Percentiles rank a stretch among this genome's conserved stretches.
Evolutionary conservation across 2,113 vertebrate genomes (phyloP).

Genomic region (Geococcyx californianus): DNA sequence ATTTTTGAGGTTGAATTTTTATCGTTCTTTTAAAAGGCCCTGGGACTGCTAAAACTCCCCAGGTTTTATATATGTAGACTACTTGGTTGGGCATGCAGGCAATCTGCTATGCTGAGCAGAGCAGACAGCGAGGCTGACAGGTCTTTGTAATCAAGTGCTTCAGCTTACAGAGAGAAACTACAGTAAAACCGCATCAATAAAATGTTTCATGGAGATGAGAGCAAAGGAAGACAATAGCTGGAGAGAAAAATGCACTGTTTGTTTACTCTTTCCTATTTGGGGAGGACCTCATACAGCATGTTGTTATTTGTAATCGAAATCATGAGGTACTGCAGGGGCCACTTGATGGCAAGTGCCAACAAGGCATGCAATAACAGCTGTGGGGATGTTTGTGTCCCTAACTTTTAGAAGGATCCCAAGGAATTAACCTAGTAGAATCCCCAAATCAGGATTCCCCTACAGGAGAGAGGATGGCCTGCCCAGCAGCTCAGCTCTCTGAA

Average conservation of each 20-base stretch:
- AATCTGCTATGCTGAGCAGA: not conserved
- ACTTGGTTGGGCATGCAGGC: not conserved
- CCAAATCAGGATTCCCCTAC: not conserved
- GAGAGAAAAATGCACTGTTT: not conserved
- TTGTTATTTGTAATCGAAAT: not conserved
- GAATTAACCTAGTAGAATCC: not conserved
- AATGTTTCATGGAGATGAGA: not conserved
- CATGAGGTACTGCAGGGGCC: not conserved
- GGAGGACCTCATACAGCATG: not conserved
- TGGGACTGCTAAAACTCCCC: not conserved
- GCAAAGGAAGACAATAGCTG: not conserved
- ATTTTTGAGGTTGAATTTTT: not conserved
- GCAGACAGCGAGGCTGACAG: not conserved
- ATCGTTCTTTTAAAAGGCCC: not conserved
- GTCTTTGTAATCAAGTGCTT: not conserved
- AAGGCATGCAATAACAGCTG: not conserved
- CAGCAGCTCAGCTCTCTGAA: not conserved
- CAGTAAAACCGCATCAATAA: not conserved
- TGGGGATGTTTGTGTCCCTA: not conserved
- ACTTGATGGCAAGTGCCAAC: not conserved
- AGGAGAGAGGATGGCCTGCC: not conserved
- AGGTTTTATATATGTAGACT: not conserved
- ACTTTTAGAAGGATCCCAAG: not conserved
- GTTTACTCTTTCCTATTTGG: not conserved
- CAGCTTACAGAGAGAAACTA: not conserved